Base-by-base conservation (phyloP, 2,113 vertebrate species). In the Falcunculus frontatus region DNA sequence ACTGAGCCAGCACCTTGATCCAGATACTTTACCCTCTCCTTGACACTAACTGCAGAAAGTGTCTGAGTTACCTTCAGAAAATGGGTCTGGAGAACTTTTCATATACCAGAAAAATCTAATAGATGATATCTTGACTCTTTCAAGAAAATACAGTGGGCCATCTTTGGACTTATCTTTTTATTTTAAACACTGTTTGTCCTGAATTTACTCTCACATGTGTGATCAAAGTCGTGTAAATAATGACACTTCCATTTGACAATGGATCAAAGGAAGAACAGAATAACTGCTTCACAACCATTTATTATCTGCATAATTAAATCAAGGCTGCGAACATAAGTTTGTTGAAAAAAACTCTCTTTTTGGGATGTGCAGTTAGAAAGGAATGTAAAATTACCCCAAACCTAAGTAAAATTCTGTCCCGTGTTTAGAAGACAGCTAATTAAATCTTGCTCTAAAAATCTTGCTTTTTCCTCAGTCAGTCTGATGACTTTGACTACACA, bases 271-370 rank as follows among this genome's bases (percentile, higher is more conserved):
- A 90, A 91, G 73, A 93, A 76, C 39, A 90, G 47, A 95, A 93
- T 85, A 96, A 94, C 35, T 85, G 3, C 70, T 92, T 84, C 83
- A 84, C 44, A 87, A 52, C 55, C 65, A 32, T 97, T 84, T 85
- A 50, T 82, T 84, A 37, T 94, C 89, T 95, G 29, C 84, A 69
- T 91, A 82, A 94, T 94, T 88, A 95, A 97, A 94, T 93, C 74
- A 69, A 94, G 53, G 42, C 35, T 85, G 53, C 74, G 83, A 84
- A 84, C 56, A 78, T 41, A 96, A 67, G 23, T 94, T 93, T 85
- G 16, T 67, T 90, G 73, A 46, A 96, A 94, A 96, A 90, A 42
- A 17, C 26, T 25, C 44, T 82, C 32, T 80, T 87, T 77, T 90
- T 23, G 47, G 85, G 62, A 67, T 85, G 44, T 89, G 64, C 86